Evolutionary conservation across 2,888 invertebrate genomes (phyloP), one percentile per base, ranked within the genome.

Genomic region (Amblyjoppa fuscipennis): DNA sequence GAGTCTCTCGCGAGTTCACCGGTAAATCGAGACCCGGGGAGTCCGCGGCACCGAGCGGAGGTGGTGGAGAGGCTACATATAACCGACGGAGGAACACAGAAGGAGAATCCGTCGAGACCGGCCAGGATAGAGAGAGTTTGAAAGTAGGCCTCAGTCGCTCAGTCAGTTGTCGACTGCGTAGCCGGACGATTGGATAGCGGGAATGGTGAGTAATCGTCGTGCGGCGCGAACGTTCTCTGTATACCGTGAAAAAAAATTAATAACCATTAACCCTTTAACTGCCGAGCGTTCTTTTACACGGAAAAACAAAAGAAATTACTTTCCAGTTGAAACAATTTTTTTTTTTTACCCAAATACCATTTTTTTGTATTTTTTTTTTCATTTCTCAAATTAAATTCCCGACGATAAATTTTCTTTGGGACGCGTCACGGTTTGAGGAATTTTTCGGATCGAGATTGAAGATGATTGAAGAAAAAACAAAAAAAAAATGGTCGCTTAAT

Each of bases 161-260:
- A 93, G 93, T 94, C 92, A 92, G 93, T 93, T 91, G 91, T 92
- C 90, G 93, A 92, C 93, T 91, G 91, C 92, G 90, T 92, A 90
- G 90, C 89, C 90, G 91, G 90, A 91, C 93, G 93, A 92, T 92
- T 92, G 92, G 90, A 91, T 88, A 88, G 84, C 89, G 90, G 77
- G 89, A 88, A 94, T 94, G 94, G 94, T 94, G 91, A 93, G 87
- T 86, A 28, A 59, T 59, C 59, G 25, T 59, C 20, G 25, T 59
- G 20, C 20, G 20, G 56, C 56, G 20, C 3, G 11, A 56, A 3
- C 28, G 25, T 28, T 59, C 28, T 59, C 59, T 1, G 13, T 3
- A 25, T 11, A 11, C 25, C 20, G 9, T 25, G 25, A 20, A 28
- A 59, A 59, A 13, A 28, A 59, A 59, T 3, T 59, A 25, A 25